Evolutionary conservation across 2,888 invertebrate genomes (phyloP).

Genomic region (Tenthredo livida): DNA sequence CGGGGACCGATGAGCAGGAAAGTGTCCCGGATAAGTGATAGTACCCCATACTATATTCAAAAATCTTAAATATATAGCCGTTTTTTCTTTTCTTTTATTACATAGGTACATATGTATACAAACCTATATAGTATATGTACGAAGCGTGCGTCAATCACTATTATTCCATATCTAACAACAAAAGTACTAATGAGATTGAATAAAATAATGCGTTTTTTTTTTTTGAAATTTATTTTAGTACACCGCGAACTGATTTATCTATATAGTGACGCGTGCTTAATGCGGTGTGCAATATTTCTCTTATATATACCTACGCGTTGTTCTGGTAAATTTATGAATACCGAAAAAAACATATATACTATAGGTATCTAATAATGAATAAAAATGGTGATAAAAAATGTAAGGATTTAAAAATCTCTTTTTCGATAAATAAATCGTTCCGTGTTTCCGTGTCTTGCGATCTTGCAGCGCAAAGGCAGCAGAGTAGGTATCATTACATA

Average conservation of each 20-base stretch:
- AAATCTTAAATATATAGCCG: background rate
- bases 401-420: background rate
- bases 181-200: background rate
- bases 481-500: no score
- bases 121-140: background rate
- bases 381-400: background rate
- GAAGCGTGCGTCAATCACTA: constrained; percentile 34
- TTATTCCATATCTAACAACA: constrained; percentile 1
- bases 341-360: background rate
- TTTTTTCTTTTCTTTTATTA: background rate
- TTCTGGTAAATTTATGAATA: background rate
- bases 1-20: background rate
- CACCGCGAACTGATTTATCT: background rate
- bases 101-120: no score
- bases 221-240: background rate
- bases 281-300: background rate
- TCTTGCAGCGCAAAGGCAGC: background rate
- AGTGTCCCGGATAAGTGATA: no score
- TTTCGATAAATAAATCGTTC: constrained; percentile 3
- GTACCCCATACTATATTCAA: background rate
- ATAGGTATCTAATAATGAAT: background rate
- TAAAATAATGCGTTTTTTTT: background rate
- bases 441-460: background rate
- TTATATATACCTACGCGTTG: background rate
- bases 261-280: background rate